Percentiles rank a stretch among this genome's conserved stretches.
These are phyloP conservation scores for Asarcornis scutulata DNA, from an alignment of 2,113 vertebrate species.

Conservation along the genomic window DNA sequence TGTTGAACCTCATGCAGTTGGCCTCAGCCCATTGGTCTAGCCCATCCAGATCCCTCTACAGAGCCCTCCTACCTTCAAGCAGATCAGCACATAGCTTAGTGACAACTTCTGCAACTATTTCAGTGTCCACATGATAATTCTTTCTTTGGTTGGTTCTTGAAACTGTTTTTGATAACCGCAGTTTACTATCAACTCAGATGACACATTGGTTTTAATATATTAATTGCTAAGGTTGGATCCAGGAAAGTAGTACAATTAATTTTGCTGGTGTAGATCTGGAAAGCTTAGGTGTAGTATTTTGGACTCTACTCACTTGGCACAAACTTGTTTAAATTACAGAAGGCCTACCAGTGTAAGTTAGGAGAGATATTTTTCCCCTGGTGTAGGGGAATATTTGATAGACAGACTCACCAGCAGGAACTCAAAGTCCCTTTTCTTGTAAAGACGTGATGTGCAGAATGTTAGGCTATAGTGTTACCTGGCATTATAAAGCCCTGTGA, in stretches of 20 bases:
- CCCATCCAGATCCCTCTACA: no score
- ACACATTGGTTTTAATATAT: neutral
- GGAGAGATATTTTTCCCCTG: neutral
- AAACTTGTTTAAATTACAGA: neutral
- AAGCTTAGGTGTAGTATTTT: neutral
- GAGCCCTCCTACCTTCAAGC: no score
- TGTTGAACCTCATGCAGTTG: no score
- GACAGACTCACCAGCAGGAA: neutral
- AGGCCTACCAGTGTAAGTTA: neutral
- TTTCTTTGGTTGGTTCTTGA: neutral
- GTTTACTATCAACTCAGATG: neutral
- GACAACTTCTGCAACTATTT: neutral
- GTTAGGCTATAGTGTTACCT: conserved; percentile 59
- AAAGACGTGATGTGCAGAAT: conserved; percentile 45
- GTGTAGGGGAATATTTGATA: neutral
- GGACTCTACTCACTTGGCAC: neutral
- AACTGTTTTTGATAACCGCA: neutral
- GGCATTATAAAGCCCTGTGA: conserved; percentile 8
- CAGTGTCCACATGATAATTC: neutral
- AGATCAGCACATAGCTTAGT: neutral
- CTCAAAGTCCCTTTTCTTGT: conserved; percentile 49
- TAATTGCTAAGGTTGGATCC: neutral
- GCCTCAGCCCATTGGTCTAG: no score
- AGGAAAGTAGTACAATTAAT: neutral
- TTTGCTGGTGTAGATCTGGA: neutral